Percentiles rank a stretch among this genome's conserved stretches.
phyloP scores from a whole-genome alignment of 2,797 vertebrate genomes.

The Myiothlypis coronata region DNA sequence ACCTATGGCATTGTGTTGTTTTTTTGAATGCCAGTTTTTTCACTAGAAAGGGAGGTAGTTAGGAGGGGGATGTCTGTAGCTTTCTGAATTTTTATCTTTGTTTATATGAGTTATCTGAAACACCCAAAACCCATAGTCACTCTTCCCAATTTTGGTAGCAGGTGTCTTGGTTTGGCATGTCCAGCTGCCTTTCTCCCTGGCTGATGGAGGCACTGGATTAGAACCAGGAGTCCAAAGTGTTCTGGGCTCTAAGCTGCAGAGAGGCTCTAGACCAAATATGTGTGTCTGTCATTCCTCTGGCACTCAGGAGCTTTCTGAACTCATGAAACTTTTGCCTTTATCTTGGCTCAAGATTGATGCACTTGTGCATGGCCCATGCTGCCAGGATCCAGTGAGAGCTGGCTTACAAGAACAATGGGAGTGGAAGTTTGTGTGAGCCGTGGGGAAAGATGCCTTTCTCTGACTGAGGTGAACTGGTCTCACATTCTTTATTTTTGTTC shows the following conservation, averaged over 20 bases:
- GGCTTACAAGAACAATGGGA: not conserved
- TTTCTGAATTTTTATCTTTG: not conserved
- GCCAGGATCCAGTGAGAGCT: not conserved
- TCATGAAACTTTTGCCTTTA: not conserved
- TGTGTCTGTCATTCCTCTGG: not conserved
- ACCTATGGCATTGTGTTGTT: not conserved
- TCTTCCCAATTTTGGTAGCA: not conserved
- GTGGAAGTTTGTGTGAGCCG: not conserved
- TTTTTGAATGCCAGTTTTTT: not conserved
- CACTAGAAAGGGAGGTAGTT: not conserved
- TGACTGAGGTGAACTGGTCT: not conserved
- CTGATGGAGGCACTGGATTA: not conserved
- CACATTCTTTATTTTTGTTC: not conserved
- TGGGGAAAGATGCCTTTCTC: not conserved
- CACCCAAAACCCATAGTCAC: not conserved
- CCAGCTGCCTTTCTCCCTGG: not conserved
- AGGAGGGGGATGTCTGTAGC: not conserved
- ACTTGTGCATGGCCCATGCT: rapidly evolving
- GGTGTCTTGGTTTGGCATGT: not conserved
- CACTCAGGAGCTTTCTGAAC: not conserved
- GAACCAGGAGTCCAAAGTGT: not conserved
- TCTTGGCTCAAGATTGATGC: not conserved
- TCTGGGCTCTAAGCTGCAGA: not conserved
- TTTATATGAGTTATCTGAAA: not conserved
- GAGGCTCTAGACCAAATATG: not conserved